Evolutionary conservation across 2,797 vertebrate genomes (phyloP), one percentile per base, ranked within the genome.

Genomic region (Lagodon rhomboides): DNA sequence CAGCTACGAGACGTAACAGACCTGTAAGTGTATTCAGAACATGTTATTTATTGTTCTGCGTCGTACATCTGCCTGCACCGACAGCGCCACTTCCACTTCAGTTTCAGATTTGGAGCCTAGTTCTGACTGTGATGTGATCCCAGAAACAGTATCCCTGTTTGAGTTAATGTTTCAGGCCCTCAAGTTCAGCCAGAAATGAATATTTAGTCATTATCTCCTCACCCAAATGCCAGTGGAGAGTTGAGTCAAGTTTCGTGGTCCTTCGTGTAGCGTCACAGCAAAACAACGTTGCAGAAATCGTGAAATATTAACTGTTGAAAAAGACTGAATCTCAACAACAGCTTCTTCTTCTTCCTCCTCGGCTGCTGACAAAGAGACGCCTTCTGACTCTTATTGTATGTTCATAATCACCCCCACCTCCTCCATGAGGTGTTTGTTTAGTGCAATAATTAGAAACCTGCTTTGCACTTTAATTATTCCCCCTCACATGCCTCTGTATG

Each of bases 361-460:
- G 9, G 30, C 43, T 23, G 53, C 49, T 54, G 51, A 68, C 61
- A 63, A 27, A 74, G 55, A 77, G 63, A 47, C 51, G 1, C 56
- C 27, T 54, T 5, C n/a, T n/a, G 47, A 51, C 27, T 74, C 53
- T 13, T 12, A 20, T 53, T 63, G 7, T 16, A 25, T 47, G 34
- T 51, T 78, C 38, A 30, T 55, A 47, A 12, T 56, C 77, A 64
- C 73, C 59, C 30, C 51, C 50, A 5, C 60, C 61, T 82, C 23
- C 46, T 27, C 41, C 22, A 16, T 8, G 20, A 54, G 51, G 56
- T 68, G 66, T 55, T 79, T 64, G 65, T 76, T 68, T 68, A 55
- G 38, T 46, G 65, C 53, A 20, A 41, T 30, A 82, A 59, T 73
- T 23, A 65, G 41, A 78, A 59, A 54, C 46, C 53, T 51, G 76